phyloP scores from a whole-genome alignment of 2,113 vertebrate genomes.

The Chiloscyllium plagiosum region DNA sequence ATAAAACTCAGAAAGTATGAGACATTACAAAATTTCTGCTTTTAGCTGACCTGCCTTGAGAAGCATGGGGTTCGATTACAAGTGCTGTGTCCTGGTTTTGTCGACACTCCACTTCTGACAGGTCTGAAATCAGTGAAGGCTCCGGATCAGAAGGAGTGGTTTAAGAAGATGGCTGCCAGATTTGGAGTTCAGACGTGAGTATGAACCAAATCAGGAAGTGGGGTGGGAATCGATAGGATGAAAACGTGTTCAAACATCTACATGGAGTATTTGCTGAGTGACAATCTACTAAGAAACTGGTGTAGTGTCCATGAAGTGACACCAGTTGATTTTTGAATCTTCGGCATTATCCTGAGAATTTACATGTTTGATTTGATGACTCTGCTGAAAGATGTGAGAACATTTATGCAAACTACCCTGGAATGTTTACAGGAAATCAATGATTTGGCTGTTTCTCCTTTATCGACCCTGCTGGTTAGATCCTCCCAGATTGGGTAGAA shows the following conservation, averaged over 20 bases:
- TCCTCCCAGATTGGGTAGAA: too few relatives aligned
- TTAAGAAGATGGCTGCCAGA: not conserved
- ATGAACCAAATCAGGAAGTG: not conserved
- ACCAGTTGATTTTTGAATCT: not conserved
- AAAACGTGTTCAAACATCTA: not conserved
- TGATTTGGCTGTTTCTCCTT: too few relatives aligned
- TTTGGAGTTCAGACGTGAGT: constrained; percentile 48
- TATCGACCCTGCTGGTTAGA: too few relatives aligned
- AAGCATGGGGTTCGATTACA: constrained; percentile 56
- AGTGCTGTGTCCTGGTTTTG: constrained; percentile 52
- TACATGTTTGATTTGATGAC: not conserved
- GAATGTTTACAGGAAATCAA: not conserved
- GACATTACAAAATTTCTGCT: not conserved
- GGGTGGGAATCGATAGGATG: not conserved
- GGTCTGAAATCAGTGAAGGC: not conserved
- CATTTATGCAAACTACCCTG: not conserved
- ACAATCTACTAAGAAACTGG: too few relatives aligned
- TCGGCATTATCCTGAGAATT: not conserved
- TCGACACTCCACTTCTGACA: constrained; percentile 48
- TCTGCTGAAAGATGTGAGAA: not conserved
- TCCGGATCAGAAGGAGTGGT: not conserved
- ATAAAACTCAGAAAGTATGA: not conserved
- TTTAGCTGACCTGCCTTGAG: not conserved
- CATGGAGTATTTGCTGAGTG: too few relatives aligned
- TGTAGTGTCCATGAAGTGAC: not conserved